Percentiles rank a stretch among this genome's conserved stretches.
Conservation (phyloP, 2,888 invertebrate species). For the Campoplex capitator region DNA sequence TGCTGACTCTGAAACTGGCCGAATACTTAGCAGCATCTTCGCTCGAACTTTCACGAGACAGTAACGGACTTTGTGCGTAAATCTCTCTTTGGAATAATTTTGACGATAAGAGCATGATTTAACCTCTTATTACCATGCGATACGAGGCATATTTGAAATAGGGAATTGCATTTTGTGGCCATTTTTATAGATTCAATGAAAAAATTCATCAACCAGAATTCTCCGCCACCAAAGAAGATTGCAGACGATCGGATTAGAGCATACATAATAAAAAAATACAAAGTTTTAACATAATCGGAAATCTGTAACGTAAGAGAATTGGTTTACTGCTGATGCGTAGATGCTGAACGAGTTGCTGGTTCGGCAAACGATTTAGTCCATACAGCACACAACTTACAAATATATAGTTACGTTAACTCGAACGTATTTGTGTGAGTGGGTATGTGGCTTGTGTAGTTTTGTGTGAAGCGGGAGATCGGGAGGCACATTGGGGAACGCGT, state of each 20-base stretch:
- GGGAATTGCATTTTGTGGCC: neutral
- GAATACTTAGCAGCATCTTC: conserved; percentile 53
- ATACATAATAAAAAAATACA: conserved; percentile 18
- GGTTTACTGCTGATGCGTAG: conserved; percentile 68
- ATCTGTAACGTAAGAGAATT: conserved; percentile 64
- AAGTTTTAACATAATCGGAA: neutral
- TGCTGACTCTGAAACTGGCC: conserved; percentile 23
- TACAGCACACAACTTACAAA: conserved; percentile 19
- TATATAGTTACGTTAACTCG: conserved; percentile 24
- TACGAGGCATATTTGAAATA: neutral
- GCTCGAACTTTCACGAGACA: neutral
- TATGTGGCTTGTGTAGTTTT: conserved; percentile 66
- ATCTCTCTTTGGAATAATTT: neutral
- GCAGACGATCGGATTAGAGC: neutral
- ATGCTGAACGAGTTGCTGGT: conserved; percentile 60
- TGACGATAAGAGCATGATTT: neutral
- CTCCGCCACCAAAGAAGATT: neutral
- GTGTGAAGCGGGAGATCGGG: conserved; percentile 75
- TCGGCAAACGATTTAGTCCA: conserved; percentile 74
- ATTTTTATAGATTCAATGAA: neutral
- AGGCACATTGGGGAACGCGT: conserved; percentile 59
- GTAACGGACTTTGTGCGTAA: neutral
- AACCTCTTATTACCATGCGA: neutral
- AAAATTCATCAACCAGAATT: neutral
- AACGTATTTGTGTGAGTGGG: conserved; percentile 27